phyloP scores from a whole-genome alignment of 2,797 vertebrate genomes.

The Tolypeutes matacus region DNA sequence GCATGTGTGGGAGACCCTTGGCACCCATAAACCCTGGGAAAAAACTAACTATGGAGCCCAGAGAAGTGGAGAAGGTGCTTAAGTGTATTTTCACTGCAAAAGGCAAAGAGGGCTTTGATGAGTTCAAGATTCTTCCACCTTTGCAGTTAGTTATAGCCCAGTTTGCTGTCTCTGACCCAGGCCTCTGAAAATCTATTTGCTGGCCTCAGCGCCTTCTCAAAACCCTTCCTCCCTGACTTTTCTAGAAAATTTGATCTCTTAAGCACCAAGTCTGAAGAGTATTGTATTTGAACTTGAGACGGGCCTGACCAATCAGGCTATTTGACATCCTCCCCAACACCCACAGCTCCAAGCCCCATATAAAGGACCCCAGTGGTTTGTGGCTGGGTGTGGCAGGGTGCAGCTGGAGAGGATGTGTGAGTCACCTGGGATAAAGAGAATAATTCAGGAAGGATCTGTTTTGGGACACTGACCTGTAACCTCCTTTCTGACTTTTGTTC shows the following conservation, averaged over 20 bases:
- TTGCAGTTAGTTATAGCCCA: not conserved
- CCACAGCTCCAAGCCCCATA: not conserved
- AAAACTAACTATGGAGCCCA: not conserved
- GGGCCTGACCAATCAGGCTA: not conserved
- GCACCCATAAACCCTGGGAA: rapidly evolving
- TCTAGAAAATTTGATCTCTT: not conserved
- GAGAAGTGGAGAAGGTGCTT: not conserved
- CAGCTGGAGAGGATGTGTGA: too few species aligned
- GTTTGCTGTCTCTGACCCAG: not conserved
- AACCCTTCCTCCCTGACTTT: not conserved
- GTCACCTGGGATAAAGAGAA: not conserved
- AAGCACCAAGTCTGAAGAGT: not conserved
- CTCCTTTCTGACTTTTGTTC: not conserved
- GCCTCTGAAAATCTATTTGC: not conserved
- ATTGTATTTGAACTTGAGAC: not conserved
- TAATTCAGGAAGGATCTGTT: not conserved
- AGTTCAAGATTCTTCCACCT: rapidly evolving
- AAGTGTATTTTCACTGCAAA: not conserved
- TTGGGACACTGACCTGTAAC: not conserved
- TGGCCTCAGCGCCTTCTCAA: not conserved
- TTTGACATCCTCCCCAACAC: not conserved
- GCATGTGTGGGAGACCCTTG: not conserved
- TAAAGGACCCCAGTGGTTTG: not conserved
- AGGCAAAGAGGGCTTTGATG: not conserved
- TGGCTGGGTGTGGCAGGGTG: not conserved